Conservation (phyloP, 2,797 vertebrate species). For the Danio albolineatus region DNA sequence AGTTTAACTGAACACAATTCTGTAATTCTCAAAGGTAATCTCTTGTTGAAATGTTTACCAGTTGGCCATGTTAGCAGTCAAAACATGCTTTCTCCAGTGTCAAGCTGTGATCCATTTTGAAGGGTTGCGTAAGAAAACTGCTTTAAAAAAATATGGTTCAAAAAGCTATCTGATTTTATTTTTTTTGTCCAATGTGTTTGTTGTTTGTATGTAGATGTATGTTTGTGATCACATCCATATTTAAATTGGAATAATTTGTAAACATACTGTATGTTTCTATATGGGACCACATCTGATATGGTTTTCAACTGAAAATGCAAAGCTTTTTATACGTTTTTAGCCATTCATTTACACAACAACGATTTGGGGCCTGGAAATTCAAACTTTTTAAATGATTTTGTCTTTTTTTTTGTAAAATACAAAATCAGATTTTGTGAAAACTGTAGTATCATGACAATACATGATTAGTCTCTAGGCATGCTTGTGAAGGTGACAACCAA, state of each 20-base stretch:
- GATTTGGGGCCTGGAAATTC: too few species aligned
- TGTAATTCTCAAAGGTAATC: background rate
- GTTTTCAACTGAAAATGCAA: too few species aligned
- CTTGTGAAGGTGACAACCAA: too few species aligned
- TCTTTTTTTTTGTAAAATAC: too few species aligned
- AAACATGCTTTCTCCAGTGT: background rate
- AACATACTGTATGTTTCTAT: background rate
- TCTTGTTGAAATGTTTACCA: background rate
- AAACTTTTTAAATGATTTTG: too few species aligned
- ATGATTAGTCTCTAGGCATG: too few species aligned
- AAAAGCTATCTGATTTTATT: background rate
- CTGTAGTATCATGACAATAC: too few species aligned
- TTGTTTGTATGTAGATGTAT: background rate
- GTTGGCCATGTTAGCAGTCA: constrained; percentile 6
- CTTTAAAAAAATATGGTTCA: background rate
- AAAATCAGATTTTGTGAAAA: too few species aligned
- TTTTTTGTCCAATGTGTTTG: too few species aligned
- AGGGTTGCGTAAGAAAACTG: constrained; percentile 5
- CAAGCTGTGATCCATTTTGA: constrained; percentile 16
- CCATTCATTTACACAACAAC: too few species aligned
- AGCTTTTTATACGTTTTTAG: too few species aligned
- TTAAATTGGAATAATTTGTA: background rate
- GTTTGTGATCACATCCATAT: background rate
- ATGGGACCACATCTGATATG: background rate
- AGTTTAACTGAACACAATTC: background rate